Percentiles rank a stretch among this genome's conserved stretches.
phyloP scores from a whole-genome alignment of 2,797 vertebrate genomes.

The Catharus ustulatus region DNA sequence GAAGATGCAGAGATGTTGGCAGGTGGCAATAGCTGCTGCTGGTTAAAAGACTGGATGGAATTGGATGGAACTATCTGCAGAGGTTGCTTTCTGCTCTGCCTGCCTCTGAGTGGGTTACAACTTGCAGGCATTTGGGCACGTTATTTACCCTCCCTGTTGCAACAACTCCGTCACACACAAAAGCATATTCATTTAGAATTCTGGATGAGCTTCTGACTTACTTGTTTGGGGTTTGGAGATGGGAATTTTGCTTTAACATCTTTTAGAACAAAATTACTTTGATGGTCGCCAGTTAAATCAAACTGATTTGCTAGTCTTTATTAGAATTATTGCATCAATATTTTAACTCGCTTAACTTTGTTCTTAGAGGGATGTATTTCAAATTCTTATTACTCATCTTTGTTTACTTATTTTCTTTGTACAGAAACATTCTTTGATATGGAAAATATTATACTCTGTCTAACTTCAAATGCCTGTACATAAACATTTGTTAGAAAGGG shows the following conservation, averaged over 20 bases:
- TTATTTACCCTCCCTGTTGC: background rate
- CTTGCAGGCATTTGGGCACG: background rate
- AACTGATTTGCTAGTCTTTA: constrained; percentile 13
- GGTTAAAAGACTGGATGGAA: background rate
- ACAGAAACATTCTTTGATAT: background rate
- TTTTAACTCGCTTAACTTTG: constrained; percentile 4
- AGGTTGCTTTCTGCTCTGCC: background rate
- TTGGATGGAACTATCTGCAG: background rate
- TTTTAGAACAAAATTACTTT: background rate
- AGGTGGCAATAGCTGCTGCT: background rate
- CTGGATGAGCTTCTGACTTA: background rate
- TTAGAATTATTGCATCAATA: background rate
- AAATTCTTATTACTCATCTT: background rate
- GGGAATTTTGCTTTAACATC: background rate
- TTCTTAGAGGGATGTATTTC: background rate
- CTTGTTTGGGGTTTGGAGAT: background rate
- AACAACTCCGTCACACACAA: background rate
- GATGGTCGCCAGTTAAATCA: background rate
- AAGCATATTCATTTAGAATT: background rate
- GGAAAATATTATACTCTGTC: background rate
- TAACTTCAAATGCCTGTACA: background rate
- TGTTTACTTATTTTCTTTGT: constrained; percentile 9
- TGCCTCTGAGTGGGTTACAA: background rate
- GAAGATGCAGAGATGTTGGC: background rate
- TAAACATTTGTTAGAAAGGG: background rate